Percentiles rank a stretch among this genome's conserved stretches.
phyloP scores from a whole-genome alignment of 2,888 invertebrate species.

The Drosophila pseudotakahashii region DNA sequence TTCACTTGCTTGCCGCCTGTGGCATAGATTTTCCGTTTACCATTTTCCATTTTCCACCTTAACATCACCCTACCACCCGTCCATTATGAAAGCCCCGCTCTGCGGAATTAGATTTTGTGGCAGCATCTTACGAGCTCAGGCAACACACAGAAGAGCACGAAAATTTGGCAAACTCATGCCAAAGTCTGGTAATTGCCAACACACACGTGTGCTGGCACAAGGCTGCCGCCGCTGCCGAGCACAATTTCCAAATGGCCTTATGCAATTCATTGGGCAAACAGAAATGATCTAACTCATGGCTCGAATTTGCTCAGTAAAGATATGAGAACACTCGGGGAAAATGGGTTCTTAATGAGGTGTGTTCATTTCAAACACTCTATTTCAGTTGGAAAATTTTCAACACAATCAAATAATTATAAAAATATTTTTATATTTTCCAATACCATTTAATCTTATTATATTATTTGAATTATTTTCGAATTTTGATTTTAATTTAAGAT shows the following conservation, averaged over 20 bases:
- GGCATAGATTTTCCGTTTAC: conserved; percentile 20
- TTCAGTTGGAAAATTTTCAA: no score
- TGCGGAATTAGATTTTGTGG: conserved; percentile 35
- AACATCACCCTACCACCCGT: neutral
- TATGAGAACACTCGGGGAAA: conserved; percentile 1
- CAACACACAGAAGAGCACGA: neutral
- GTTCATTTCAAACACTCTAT: no score
- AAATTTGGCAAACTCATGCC: conserved; percentile 41
- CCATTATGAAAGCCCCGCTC: conserved; percentile 25
- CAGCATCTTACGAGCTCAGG: conserved; percentile 13
- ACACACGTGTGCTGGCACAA: conserved; percentile 33
- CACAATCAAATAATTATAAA: no score
- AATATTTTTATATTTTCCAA: no score
- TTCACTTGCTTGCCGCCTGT: conserved; percentile 8
- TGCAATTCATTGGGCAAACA: conserved; percentile 34
- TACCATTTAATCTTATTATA: no score
- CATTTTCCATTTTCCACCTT: neutral
- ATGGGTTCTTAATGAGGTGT: neutral
- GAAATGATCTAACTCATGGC: conserved; percentile 22
- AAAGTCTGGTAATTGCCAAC: conserved; percentile 37
- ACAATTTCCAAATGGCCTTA: conserved; percentile 45
- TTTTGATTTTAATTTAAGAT: neutral
- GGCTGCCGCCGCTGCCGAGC: neutral
- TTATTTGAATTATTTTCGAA: neutral
- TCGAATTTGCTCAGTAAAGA: conserved; percentile 1